phyloP scores from a whole-genome alignment of 2,888 invertebrate species.

The Cerceris ruficornis region DNA sequence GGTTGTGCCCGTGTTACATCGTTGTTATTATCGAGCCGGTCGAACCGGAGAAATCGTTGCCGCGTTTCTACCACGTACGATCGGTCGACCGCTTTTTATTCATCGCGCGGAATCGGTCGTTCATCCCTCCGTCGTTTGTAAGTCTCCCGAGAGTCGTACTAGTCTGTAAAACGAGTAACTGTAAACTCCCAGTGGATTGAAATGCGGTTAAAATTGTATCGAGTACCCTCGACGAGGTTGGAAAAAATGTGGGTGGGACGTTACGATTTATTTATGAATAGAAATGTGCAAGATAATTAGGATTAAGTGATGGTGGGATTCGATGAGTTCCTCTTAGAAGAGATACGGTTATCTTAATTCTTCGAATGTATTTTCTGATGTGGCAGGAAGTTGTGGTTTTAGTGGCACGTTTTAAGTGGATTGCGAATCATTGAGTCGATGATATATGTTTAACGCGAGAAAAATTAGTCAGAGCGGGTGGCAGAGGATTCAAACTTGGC shows the following conservation, averaged over 20 bases:
- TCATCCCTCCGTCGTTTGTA: slow-evolving; percentile 23
- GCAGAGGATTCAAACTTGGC: no score
- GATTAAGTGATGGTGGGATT: no score
- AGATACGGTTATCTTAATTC: no score
- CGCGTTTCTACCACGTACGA: slow-evolving; percentile 20
- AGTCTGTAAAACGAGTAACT: slow-evolving; percentile 50
- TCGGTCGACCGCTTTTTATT: slow-evolving; percentile 53
- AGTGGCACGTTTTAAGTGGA: no score
- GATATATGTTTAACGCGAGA: no score
- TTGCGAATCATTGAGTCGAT: no score
- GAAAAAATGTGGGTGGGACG: neutral
- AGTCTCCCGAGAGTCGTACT: slow-evolving; percentile 12
- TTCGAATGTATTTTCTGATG: no score
- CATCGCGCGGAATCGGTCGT: slow-evolving; percentile 38
- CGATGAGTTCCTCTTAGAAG: no score
- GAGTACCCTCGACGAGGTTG: neutral
- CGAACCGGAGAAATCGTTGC: slow-evolving; percentile 40
- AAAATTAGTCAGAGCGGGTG: no score
- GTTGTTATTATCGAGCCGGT: slow-evolving; percentile 30
- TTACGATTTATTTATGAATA: neutral
- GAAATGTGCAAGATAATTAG: no score
- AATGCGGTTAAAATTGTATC: slow-evolving; percentile 41
- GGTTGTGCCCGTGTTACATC: slow-evolving; percentile 18
- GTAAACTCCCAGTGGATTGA: slow-evolving; percentile 26
- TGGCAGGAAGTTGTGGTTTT: no score